Base-by-base conservation (phyloP, 2,797 vertebrate genomes). In the Myiotriccus ornatus region DNA sequence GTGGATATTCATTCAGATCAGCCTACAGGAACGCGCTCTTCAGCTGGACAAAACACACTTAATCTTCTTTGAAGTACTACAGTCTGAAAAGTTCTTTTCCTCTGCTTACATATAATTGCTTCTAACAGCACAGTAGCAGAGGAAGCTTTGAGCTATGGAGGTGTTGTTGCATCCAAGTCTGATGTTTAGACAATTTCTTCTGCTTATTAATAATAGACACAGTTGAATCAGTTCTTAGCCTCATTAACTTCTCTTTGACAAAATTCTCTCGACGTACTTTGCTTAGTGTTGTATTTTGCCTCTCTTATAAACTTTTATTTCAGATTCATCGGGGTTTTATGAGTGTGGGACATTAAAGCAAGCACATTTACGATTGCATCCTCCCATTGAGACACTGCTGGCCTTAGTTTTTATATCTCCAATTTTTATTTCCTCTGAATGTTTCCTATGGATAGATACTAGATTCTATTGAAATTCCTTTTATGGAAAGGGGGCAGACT, bases 111-210 rank as follows among this genome's bases (percentile, higher is more conserved):
- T 47, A 19, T 57, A 83, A 93, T 81, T 84, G 35, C 17, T 30
- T 84, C 80, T 90, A 63, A 46, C 39, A 77, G 62, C 64, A 69
- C 86, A 81, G 39, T 46, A 64, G 75, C 59, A 82, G 47, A 93
- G 73, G 88, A 88, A 92, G 59, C 63, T 77, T 53, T 77, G 71
- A 77, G 70, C 76, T 67, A 9, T 17, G 14, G 63, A 82, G 17
- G 18, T 78, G 39, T 37, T 83, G 56, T 80, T 85, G 67, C 84
- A 85, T 60, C 53, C 69, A 50, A 37, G 60, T 93, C 43, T 90
- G 44, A 78, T 74, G n/a, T 87, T 94, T 83, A 93, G 83, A 93
- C 79, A 95, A 53, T 89, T 94, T 94, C 80, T 91, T 95, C 83
- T 91, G 90, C 93, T 95, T 95, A 89, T 95, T 94, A 89, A 55